These are phyloP conservation scores for Homarus gammarus DNA, from an alignment of 2,888 invertebrate species.

Conservation along the genomic window DNA sequence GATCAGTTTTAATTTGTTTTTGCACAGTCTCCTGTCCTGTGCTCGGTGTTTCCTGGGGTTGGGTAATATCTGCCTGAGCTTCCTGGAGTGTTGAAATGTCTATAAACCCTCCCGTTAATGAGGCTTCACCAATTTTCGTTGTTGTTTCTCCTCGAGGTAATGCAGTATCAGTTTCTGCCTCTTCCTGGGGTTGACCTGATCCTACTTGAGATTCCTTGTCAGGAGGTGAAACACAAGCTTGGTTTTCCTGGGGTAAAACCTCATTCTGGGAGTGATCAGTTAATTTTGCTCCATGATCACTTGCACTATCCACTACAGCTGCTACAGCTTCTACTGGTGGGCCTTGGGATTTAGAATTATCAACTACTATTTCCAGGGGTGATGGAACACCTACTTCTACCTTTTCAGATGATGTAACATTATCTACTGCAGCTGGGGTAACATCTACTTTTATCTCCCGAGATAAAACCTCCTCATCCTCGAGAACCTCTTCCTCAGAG, in stretches of 20 bases:
- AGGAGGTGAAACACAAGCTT: background rate
- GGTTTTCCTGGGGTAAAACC: background rate
- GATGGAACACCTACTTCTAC: background rate
- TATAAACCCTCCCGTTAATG: background rate
- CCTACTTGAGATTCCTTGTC: constrained; percentile 1
- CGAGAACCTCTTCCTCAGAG: constrained; percentile 28
- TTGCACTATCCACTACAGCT: background rate
- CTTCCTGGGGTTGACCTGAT: background rate
- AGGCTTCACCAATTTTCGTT: background rate
- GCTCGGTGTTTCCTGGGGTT: background rate
- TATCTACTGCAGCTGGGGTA: background rate
- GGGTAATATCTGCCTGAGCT: background rate
- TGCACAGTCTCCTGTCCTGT: background rate
- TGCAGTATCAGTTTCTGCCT: background rate
- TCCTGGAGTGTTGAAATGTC: constrained; percentile 22
- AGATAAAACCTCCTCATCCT: constrained; percentile 31
- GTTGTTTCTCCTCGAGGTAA: background rate
- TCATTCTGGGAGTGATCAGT: background rate
- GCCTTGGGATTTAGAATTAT: background rate
- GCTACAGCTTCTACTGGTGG: background rate
- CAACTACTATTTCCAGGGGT: background rate
- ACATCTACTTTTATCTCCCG: constrained; percentile 16
- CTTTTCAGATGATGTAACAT: background rate
- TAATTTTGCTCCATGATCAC: background rate
- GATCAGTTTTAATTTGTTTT: background rate